Percentiles rank a stretch among this genome's conserved stretches.
These are phyloP conservation scores for Hirtodrosophila trivittata DNA, from an alignment of 2,888 invertebrate species.

Conservation along the genomic window DNA sequence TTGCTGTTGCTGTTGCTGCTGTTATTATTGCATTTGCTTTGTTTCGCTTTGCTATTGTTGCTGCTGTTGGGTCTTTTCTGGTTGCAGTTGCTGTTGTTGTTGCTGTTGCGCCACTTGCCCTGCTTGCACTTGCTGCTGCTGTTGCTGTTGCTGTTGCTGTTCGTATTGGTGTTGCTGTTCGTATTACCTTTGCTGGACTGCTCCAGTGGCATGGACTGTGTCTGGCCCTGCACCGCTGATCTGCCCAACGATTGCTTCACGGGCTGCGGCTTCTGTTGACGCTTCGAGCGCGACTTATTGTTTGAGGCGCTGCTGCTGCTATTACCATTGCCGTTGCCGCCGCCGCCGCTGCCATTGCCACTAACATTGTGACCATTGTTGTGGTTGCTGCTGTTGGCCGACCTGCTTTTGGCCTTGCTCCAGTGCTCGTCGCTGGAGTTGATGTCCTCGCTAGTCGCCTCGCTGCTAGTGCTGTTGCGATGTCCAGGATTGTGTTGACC, in stretches of 20 bases:
- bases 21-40: constrained; percentile 36
- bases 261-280: constrained; percentile 43
- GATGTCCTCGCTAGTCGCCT: constrained; percentile 76
- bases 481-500: constrained; percentile 76
- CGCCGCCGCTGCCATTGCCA: neutral
- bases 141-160: constrained; percentile 1
- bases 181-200: constrained; percentile 51
- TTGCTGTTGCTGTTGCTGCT: constrained; percentile 23
- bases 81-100: constrained; percentile 11
- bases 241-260: constrained; percentile 20
- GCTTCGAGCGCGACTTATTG: constrained; percentile 58
- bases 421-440: constrained; percentile 78
- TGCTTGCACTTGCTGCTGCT: constrained; percentile 14
- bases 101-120: constrained; percentile 48
- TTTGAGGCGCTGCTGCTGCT: constrained; percentile 5
- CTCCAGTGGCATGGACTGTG: constrained; percentile 26
- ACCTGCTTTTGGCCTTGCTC: constrained; percentile 34
- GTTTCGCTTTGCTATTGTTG: constrained; percentile 20
- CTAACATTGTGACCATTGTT: constrained; percentile 15
- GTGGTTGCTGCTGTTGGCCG: constrained; percentile 25
- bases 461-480: constrained; percentile 80
- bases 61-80: constrained; percentile 16
- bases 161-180: constrained; percentile 24
- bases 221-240: constrained; percentile 4
- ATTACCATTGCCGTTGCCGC: constrained; percentile 27